Conservation (phyloP, 2,797 vertebrate species). For the Ficedula albicollis region DNA sequence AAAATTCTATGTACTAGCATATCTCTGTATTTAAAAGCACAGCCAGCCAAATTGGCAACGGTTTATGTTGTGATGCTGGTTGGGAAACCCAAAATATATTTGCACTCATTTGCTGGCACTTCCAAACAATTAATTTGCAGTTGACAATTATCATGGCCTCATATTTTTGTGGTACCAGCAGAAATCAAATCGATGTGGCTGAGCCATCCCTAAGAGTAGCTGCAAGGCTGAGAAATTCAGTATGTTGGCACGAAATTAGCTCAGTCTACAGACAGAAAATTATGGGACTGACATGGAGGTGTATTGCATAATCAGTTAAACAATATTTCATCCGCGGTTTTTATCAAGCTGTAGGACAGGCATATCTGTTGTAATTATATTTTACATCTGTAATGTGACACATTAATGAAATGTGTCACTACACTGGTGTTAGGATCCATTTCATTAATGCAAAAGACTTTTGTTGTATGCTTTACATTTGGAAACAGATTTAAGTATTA, state of each 20-base stretch:
- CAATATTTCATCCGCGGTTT: conserved; percentile 59
- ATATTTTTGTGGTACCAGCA: not conserved
- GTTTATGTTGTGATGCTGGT: not conserved
- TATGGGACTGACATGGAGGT: not conserved
- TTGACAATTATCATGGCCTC: not conserved
- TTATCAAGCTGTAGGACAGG: conserved; percentile 50
- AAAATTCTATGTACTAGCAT: fast-evolving
- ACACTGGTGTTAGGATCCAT: conserved; percentile 63
- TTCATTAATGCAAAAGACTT: conserved; percentile 82
- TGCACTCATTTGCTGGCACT: not conserved
- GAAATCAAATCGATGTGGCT: not conserved
- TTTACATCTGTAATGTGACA: conserved; percentile 68
- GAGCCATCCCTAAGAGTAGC: not conserved
- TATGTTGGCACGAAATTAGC: conserved; percentile 44
- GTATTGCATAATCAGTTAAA: conserved; percentile 57
- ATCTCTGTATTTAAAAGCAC: not conserved
- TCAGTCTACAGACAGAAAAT: not conserved
- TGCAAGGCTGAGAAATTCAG: not conserved
- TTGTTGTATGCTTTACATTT: conserved; percentile 85
- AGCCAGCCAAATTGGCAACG: not conserved
- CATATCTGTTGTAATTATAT: conserved; percentile 78
- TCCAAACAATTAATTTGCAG: not conserved
- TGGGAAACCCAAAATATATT: not conserved
- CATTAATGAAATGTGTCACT: conserved; percentile 74
- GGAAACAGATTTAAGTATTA: conserved; percentile 89